Evolutionary conservation across 92 coral and sea anemone genomes (phyloP).

Genomic region (Paramuricea clavata): DNA sequence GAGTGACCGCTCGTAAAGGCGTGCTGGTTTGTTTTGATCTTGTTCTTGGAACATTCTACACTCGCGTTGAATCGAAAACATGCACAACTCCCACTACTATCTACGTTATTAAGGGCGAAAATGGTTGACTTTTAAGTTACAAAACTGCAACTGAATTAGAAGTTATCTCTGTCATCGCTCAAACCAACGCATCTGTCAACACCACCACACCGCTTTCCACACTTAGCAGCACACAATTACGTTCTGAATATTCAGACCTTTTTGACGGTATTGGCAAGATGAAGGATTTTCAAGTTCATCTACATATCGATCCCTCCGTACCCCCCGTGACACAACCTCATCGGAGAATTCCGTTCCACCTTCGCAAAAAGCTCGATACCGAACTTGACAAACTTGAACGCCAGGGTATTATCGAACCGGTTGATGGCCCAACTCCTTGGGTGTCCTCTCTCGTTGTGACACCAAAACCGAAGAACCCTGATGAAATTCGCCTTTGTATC

Average conservation of each 20-base stretch:
- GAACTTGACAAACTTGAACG: conserved; percentile 19
- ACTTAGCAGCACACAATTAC: background rate
- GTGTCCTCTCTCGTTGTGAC: conserved; percentile 10
- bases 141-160: background rate
- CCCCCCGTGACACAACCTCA: conserved; percentile 30
- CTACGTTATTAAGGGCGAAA: background rate
- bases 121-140: background rate
- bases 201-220: background rate
- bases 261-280: conserved; percentile 24
- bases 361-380: conserved; percentile 25
- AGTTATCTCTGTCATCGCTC: background rate
- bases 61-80: background rate
- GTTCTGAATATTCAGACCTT: background rate
- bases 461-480: conserved; percentile 29
- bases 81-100: background rate
- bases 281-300: background rate
- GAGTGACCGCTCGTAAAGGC: too few relatives aligned
- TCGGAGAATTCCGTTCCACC: conserved; percentile 45
- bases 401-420: conserved; percentile 29
- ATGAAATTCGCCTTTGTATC: conserved; percentile 15
- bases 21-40: too few relatives aligned
- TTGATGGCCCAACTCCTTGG: conserved; percentile 27
- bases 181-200: background rate
- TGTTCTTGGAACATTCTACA: background rate
- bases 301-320: background rate